Base-by-base conservation (phyloP, 2,113 vertebrate species). In the Psilopogon haemacephalus region DNA sequence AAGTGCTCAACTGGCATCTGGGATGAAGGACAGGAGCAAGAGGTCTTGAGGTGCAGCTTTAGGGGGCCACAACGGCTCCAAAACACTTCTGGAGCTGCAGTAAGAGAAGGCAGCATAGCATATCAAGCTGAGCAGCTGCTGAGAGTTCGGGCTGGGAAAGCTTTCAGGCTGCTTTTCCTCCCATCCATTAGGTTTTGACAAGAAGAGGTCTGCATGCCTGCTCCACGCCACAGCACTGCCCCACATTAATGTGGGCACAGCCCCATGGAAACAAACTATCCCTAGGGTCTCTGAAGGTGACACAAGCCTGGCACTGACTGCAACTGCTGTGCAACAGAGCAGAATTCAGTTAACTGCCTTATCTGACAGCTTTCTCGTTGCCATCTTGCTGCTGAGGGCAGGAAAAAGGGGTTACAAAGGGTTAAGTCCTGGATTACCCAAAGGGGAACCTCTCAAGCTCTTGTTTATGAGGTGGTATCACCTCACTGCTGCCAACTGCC, bases 161-260 rank as follows among this genome's bases (percentile, higher is more conserved):
- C 11, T 68, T n/a, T 18, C 24, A 1, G n/a, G 28, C 14, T 40
- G 59, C 14, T 35, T 9, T 44, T 72, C 32, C 40, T 72, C 40
- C 2, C 11, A 18, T 5, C 19, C 24, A 6, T 20, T n/a, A n/a
- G n/a, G n/a, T n/a, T n/a, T n/a, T 69, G 24, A 32, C 12, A 48
- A 2, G 20, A 38, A 42, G 46, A 44, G 18, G 32, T 0, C 27
- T 9, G 17, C 17, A 7, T 0, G 4, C 11, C 40, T 44, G 40
- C 20, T 33, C 52, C 15, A 11, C 1, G 1, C 38, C 23, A 14
- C 42, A 46, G 69, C 28, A 35, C 52, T 35, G 64, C 70, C 26
- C 16, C 5, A 5, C 0, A 2, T 15, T 12, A 19, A 12, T 0
- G 1, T 10, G 50, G 60, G 30, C 55, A 58, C 40, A 79, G 30